Evolutionary conservation across 2,888 invertebrate species (phyloP), one percentile per base, ranked within the genome.

Genomic region (Apamea anceps): DNA sequence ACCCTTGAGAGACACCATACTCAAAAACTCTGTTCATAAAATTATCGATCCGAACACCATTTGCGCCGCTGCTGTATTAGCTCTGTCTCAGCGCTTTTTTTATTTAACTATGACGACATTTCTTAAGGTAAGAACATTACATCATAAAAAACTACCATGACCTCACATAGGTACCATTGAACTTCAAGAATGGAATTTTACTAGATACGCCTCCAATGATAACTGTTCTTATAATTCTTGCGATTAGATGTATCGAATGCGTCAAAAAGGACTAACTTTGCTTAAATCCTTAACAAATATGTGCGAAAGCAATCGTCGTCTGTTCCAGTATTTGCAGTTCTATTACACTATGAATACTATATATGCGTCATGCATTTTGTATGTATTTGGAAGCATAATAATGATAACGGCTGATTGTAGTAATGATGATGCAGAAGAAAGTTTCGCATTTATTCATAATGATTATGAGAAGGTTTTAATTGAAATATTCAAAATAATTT

Each of bases 271-370:
- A 77, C 67, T 73, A 75, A 84, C 82, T 92, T 90, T 90, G 75
- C 83, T 80, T 85, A 88, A 89, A 86, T 81, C 79, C 68, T 87
- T 78, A 84, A 77, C 84, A 89, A 91, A 92, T 91, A 88, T 88
- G 85, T 92, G 88, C 82, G 80, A 90, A 92, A 89, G 75, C 75
- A 88, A 88, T 88, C 86, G 81, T 86, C 77, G 68, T 80, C 63
- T 79, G 63, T 72, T 70, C 70, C 37, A 79, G 66, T 88, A 77
- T 88, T 82, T 87, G 78, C 70, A 63, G n/a, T 70, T 76, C 75
- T 67, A 42, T 42, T 42, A 67, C 2, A 73, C 57, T 70, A 42
- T 1, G n/a, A n/a, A 60, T n/a, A 60, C 57, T 67, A 78, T 32
- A 42, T 42, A 42, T 57, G 83, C 85, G 82, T 80, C 84, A 79